phyloP scores from a whole-genome alignment of 2,113 vertebrate species.

The Himantopus leucocephalus region DNA sequence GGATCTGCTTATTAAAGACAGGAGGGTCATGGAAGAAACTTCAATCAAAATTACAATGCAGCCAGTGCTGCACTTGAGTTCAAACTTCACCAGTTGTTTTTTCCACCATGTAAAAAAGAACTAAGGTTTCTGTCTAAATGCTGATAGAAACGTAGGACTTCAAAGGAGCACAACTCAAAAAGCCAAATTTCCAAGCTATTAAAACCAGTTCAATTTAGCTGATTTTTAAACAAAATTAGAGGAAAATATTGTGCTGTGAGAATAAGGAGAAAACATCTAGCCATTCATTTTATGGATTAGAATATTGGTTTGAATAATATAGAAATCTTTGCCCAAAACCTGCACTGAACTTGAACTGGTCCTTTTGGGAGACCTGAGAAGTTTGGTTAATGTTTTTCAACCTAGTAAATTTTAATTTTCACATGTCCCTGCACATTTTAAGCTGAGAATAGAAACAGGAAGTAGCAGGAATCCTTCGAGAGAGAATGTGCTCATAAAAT shows the following conservation, averaged over 20 bases:
- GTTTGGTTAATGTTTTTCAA: slow-evolving; percentile 54
- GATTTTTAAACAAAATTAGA: background rate
- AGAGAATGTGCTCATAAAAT: slow-evolving; percentile 38
- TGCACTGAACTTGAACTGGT: background rate
- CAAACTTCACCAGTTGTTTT: background rate
- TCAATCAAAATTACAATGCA: background rate
- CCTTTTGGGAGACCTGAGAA: slow-evolving; percentile 24
- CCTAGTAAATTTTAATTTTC: slow-evolving; percentile 47
- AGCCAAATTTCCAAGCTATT: background rate
- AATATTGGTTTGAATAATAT: background rate
- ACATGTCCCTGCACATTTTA: background rate
- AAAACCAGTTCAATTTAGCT: background rate
- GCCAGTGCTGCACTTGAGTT: background rate
- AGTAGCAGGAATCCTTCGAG: slow-evolving; percentile 30
- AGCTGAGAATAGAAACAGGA: slow-evolving; percentile 40
- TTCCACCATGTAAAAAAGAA: background rate
- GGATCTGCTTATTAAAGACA: background rate
- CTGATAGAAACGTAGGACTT: background rate
- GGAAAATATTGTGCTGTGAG: background rate
- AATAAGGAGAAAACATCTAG: background rate
- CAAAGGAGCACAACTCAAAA: background rate
- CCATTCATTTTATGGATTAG: background rate
- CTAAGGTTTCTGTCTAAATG: background rate
- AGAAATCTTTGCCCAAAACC: background rate
- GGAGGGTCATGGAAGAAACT: background rate